Evolutionary conservation across 2,888 invertebrate species (phyloP), one percentile per base, ranked within the genome.

Genomic region (Eledone cirrhosa): DNA sequence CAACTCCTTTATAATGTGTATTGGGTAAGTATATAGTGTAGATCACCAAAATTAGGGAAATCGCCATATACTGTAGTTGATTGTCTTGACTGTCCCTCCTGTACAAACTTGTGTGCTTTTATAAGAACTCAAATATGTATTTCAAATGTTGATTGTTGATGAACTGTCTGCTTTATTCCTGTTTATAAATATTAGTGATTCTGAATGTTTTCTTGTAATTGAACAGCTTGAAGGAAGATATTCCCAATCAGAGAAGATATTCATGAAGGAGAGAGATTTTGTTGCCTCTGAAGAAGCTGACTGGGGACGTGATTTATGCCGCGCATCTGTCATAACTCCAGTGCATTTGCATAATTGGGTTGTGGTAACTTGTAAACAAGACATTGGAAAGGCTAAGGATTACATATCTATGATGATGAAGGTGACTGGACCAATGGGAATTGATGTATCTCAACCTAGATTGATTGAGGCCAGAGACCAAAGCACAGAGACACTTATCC

Each of bases 331-430:
- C 41, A 75, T 75, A 47, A 48, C 75, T 0, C 48, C 75, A 24
- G 75, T 75, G 27, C 19, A n/a, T 13, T 47, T 75, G 2, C 19
- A 31, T 11, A 48, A 75, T 27, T 75, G 75, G 75, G 48, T 75
- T 41, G 48, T 75, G 22, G 3, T 75, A 8, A 48, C 47, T n/a
- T 27, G 48, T 48, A 47, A 48, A 29, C 24, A 48, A 48, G 75
- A 75, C 47, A 22, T 48, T 47, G 48, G 75, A 27, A 75, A 75
- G 22, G n/a, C 75, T 0, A 75, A 75, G n/a, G 75, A 75, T 3
- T 75, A 47, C 24, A 48, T 48, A 29, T 27, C 47, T 11, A 75
- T 48, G 75, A 75, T 75, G 75, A 75, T 48, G 75, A 75, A 75
- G 24, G 75, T 75, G 16, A 75, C 75, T 1, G 75, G 48, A 14